Evolutionary conservation across 2,888 invertebrate genomes (phyloP).

Genomic region (Myopa testacea): DNA sequence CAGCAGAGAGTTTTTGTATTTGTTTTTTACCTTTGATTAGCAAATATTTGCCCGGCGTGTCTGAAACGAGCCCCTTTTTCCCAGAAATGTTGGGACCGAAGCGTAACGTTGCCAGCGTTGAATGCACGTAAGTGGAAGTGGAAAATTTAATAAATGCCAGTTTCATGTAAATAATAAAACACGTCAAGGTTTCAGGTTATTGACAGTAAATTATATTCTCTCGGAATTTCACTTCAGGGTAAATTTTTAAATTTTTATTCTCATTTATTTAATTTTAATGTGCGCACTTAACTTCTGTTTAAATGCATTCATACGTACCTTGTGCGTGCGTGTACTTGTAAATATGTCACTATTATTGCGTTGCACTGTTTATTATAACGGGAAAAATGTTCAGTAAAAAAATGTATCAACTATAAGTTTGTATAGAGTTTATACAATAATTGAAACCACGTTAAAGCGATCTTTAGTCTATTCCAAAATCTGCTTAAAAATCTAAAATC

Average conservation of each 20-base stretch:
- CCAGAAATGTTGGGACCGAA: background rate
- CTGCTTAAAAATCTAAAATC: no score
- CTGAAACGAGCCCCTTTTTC: conserved; percentile 78
- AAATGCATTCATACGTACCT: no score
- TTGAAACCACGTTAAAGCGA: no score
- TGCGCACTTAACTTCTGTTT: background rate
- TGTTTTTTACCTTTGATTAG: background rate
- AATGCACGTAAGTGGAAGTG: conserved; percentile 2
- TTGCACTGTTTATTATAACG: no score
- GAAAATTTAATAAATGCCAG: background rate
- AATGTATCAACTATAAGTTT: no score
- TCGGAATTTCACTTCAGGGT: conserved; percentile 6
- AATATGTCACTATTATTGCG: no score
- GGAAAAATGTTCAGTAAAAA: no score
- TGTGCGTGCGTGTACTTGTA: no score
- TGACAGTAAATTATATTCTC: conserved; percentile 27
- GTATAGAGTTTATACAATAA: no score
- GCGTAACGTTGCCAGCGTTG: conserved; percentile 24
- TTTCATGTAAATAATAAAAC: background rate
- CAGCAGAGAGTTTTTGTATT: no score
- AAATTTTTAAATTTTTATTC: background rate
- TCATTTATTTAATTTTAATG: background rate
- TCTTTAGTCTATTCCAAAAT: no score
- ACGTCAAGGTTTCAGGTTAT: conserved; percentile 23
- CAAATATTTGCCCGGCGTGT: conserved; percentile 65